Evolutionary conservation across 1,140 invertebrate genomes (phyloP).

Genomic region (Cydia pomonella): DNA sequence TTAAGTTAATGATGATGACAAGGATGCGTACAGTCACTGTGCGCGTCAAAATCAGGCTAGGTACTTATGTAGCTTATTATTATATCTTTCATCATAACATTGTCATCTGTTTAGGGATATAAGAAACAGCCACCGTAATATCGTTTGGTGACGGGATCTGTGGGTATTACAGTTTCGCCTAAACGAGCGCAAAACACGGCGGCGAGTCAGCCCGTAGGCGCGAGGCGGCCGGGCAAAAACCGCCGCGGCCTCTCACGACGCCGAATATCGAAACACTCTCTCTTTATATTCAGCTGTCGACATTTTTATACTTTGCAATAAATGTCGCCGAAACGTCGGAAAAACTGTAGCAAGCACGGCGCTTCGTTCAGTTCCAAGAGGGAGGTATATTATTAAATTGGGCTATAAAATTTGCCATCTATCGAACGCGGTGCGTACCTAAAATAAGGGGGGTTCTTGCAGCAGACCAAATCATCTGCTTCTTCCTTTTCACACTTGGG

Average conservation of each 20-base stretch:
- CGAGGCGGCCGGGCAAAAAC: constrained; percentile 55
- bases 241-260: constrained; percentile 47
- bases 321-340: constrained; percentile 45
- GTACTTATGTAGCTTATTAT: constrained; percentile 4
- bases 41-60: neutral
- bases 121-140: constrained; percentile 33
- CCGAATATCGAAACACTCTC: constrained; percentile 41
- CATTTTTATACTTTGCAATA: constrained; percentile 52
- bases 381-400: constrained; percentile 54
- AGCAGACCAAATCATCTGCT: constrained; percentile 16
- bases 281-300: constrained; percentile 61
- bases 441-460: constrained; percentile 40
- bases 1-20: no score
- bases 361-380: constrained; percentile 44
- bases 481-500: constrained; percentile 36
- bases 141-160: constrained; percentile 43
- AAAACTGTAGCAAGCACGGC: constrained; percentile 48
- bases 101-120: constrained; percentile 17
- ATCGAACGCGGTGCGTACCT: constrained; percentile 36
- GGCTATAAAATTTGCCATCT: constrained; percentile 55
- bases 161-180: constrained; percentile 43
- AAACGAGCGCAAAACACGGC: constrained; percentile 49
- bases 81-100: constrained; percentile 5
- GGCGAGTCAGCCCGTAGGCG: constrained; percentile 37
- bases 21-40: no score